Conservation (phyloP, 2,888 invertebrate genomes). For the Stramonita haemastoma region DNA sequence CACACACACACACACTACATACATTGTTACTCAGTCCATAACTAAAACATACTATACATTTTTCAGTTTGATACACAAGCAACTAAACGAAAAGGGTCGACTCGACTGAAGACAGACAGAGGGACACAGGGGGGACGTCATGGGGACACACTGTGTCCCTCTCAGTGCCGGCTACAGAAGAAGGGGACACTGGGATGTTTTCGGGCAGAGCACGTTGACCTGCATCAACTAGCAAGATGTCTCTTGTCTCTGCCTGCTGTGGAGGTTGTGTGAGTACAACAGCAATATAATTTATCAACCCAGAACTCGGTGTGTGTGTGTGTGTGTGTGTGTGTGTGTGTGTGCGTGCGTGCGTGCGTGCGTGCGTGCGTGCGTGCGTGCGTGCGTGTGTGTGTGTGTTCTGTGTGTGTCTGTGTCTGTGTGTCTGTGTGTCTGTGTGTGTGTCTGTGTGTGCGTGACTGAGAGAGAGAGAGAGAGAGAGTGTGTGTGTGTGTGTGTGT, state of each 20-base stretch:
- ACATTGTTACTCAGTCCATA: no score
- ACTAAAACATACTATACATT: no score
- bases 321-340: background rate
- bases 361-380: background rate
- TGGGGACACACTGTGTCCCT: background rate
- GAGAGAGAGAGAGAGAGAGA: no score
- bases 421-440: no score
- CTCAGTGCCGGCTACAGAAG: background rate
- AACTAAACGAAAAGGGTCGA: no score
- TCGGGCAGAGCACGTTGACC: background rate
- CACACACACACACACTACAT: no score
- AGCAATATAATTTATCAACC: background rate
- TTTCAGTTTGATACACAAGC: no score
- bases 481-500: no score
- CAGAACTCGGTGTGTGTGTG: background rate
- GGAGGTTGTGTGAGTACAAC: background rate
- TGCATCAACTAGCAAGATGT: background rate
- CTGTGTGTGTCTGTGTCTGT: no score
- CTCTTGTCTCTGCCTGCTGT: background rate
- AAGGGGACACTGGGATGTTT: background rate
- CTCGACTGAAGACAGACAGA: background rate
- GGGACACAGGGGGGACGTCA: background rate
- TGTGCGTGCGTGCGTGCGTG: background rate
- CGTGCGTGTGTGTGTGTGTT: background rate
- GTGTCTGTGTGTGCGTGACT: no score